Evolutionary conservation across 2,888 invertebrate genomes (phyloP), one percentile per base, ranked within the genome.

Genomic region (Acanthococcus lagerstroemiae): DNA sequence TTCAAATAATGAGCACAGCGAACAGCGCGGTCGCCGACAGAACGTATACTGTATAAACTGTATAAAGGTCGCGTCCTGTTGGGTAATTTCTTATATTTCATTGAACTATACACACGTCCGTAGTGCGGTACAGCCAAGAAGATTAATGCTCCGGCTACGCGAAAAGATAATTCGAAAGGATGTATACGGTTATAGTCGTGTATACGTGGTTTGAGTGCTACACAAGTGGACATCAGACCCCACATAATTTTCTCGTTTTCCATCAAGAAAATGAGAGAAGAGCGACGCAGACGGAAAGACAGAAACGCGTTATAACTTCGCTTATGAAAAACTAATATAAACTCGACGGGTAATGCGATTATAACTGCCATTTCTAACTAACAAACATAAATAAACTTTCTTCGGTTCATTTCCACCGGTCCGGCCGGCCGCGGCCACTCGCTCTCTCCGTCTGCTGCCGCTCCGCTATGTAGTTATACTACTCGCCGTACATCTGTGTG

Each of bases 281-380:
- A 52, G 52, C 15, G 21, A 22, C 52, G 9, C 15, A 55, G 7
- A 46, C 7, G 26, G 17, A 58, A 58, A 44, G 22, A 4, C 25
- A 46, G 44, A 44, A 15, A 44, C 54, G 22, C 54, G 54, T 54
- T 54, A 63, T 63, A 60, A 63, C 63, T 63, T 44, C 63, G 54
- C 63, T 63, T 63, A 63, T 63, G 54, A 60, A 60, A 60, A 60
- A 60, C 60, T 60, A 60, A 60, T 63, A 54, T 30, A 63, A 63
- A 61, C 50, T 52, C 52, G 30, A 26, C 50, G 24, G 52, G 63
- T 63, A 63, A 63, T 63, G 54, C 63, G 63, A 63, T 63, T 63
- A 63, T 63, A 63, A 63, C 63, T 63, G 63, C 63, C 63, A 52
- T 63, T 63, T 63, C 63, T 63, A 63, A 63, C 63, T 63, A 63